phyloP scores from a whole-genome alignment of 1,140 invertebrate species.

The Polypedilum vanderplanki region DNA sequence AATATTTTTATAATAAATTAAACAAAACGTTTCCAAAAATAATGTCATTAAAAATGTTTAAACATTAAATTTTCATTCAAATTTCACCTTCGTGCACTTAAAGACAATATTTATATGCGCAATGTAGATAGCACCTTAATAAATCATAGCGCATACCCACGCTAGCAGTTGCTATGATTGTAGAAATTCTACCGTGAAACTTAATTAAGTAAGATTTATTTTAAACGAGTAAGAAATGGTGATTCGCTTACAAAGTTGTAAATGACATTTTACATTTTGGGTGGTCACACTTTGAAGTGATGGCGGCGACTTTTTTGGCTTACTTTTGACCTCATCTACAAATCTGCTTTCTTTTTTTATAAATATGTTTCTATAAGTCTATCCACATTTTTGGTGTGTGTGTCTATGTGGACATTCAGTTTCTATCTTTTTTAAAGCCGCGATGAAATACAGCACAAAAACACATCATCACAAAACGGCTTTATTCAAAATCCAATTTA shows the following conservation, averaged over 20 bases:
- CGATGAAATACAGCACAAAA: neutral
- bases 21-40: no score
- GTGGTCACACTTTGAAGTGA: no score
- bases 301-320: neutral
- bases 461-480: neutral
- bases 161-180: neutral
- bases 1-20: no score
- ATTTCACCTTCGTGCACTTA: neutral
- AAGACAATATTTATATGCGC: neutral
- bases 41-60: no score
- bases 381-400: neutral
- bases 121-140: conserved; percentile 10
- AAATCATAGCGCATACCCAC: neutral
- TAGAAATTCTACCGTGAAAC: neutral
- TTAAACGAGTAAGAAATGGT: neutral
- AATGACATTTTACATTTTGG: neutral
- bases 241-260: neutral
- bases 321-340: conserved; percentile 18
- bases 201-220: conserved; percentile 24
- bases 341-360: neutral
- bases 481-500: conserved; percentile 28
- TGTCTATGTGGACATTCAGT: neutral
- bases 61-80: no score
- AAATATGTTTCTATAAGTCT: neutral
- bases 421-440: neutral